These are phyloP conservation scores for Stenichneumon culpator DNA, from an alignment of 2,888 invertebrate genomes.

Conservation along the genomic window DNA sequence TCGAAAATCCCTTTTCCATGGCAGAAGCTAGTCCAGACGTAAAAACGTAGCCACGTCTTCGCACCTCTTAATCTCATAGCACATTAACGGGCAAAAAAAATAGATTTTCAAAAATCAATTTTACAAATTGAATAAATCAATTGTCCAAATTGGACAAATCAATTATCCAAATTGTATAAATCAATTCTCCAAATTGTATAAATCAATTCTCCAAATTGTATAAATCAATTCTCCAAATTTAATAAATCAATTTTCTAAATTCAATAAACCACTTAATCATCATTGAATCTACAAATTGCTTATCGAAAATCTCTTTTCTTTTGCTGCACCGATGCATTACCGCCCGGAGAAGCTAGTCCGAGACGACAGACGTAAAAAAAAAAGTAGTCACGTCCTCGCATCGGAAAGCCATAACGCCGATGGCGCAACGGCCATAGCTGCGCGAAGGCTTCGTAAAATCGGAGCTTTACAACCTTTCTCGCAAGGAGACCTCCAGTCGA, in stretches of 20 bases:
- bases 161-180: no score
- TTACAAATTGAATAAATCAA: no score
- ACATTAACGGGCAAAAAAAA: background rate
- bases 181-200: background rate
- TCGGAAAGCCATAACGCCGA: slow-evolving; percentile 68
- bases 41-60: slow-evolving; percentile 40
- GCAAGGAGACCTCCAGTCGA: slow-evolving; percentile 34
- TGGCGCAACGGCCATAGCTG: slow-evolving; percentile 1
- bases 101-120: slow-evolving; percentile 13
- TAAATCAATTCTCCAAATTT: background rate
- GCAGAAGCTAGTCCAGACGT: slow-evolving; percentile 1
- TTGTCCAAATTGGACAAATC: no score
- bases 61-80: slow-evolving; percentile 7
- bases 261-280: background rate
- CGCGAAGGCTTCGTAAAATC: slow-evolving; percentile 59
- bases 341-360: background rate
- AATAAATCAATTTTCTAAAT: no score
- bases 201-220: background rate
- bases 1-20: slow-evolving; percentile 36
- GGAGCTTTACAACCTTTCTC: slow-evolving; percentile 60
- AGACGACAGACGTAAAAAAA: slow-evolving; percentile 15
- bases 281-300: slow-evolving; percentile 25
- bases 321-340: background rate
- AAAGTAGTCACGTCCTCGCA: slow-evolving; percentile 50
- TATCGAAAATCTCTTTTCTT: slow-evolving; percentile 41